These are phyloP conservation scores for Eutolmus rufibarbis DNA, from an alignment of 2,888 invertebrate species.

Conservation along the genomic window DNA sequence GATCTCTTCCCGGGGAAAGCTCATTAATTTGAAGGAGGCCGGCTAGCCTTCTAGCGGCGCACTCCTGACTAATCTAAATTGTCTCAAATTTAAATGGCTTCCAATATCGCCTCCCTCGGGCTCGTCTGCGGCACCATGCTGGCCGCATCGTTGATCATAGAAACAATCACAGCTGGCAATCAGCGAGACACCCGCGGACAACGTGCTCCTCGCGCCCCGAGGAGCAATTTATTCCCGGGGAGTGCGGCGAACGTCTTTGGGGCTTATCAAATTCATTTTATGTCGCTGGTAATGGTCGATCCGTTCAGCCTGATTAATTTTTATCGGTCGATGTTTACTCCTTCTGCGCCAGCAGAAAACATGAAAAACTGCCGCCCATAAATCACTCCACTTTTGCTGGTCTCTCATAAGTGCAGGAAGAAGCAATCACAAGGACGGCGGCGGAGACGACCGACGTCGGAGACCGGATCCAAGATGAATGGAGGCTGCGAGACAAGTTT, in stretches of 20 bases:
- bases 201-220: neutral
- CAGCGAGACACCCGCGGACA: conserved; percentile 1
- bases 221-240: neutral
- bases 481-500: conserved; percentile 6
- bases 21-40: neutral
- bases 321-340: conserved; percentile 6
- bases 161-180: conserved; percentile 16
- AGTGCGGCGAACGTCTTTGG: neutral
- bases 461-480: conserved; percentile 11
- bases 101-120: neutral
- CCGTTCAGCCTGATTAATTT: conserved; percentile 29
- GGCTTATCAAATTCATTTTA: conserved; percentile 5
- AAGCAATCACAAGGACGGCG: neutral
- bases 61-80: conserved; percentile 4
- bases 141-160: conserved; percentile 18
- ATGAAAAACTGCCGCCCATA: conserved; percentile 8
- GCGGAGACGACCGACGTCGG: neutral
- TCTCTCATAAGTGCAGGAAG: conserved; percentile 16
- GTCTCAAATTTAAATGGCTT: neutral
- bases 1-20: neutral
- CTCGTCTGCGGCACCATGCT: neutral
- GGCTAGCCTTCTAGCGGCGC: neutral
- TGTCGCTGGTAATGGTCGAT: conserved; percentile 9
- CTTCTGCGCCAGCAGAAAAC: neutral
- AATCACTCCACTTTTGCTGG: conserved; percentile 7